Conservation (phyloP, 92 coral and sea anemone species). For the Virgularia gustaviana region DNA sequence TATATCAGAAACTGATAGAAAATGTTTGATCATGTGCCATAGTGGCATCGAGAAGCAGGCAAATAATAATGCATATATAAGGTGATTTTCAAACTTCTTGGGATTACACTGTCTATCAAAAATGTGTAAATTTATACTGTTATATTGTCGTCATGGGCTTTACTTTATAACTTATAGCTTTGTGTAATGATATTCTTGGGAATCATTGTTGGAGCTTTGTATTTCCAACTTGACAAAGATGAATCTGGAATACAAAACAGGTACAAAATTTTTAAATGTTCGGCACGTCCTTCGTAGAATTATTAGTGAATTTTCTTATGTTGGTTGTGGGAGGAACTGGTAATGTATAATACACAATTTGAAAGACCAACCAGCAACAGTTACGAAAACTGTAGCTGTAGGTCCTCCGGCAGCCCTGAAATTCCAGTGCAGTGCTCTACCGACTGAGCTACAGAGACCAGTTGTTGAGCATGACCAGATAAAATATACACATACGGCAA, state of each 20-base stretch:
- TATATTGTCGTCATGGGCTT: background rate
- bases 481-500: too few species aligned
- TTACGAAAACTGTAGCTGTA: too few species aligned
- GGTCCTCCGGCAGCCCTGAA: too few species aligned
- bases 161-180: slow-evolving; percentile 16
- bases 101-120: background rate
- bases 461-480: too few species aligned
- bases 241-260: slow-evolving; percentile 76
- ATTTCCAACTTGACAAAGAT: slow-evolving; percentile 66
- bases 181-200: slow-evolving; percentile 62
- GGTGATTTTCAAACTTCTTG: too few species aligned
- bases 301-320: background rate
- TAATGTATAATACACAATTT: background rate
- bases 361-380: too few species aligned
- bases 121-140: background rate
- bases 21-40: too few species aligned
- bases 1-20: too few species aligned
- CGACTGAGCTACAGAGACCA: too few species aligned
- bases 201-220: slow-evolving; percentile 75
- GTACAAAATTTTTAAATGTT: slow-evolving; percentile 22
- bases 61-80: too few species aligned
- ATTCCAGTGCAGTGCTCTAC: too few species aligned
- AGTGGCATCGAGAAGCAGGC: too few species aligned
- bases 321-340: background rate
- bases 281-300: background rate